phyloP scores from a whole-genome alignment of 2,888 invertebrate genomes.

The Drosophila siamana region DNA sequence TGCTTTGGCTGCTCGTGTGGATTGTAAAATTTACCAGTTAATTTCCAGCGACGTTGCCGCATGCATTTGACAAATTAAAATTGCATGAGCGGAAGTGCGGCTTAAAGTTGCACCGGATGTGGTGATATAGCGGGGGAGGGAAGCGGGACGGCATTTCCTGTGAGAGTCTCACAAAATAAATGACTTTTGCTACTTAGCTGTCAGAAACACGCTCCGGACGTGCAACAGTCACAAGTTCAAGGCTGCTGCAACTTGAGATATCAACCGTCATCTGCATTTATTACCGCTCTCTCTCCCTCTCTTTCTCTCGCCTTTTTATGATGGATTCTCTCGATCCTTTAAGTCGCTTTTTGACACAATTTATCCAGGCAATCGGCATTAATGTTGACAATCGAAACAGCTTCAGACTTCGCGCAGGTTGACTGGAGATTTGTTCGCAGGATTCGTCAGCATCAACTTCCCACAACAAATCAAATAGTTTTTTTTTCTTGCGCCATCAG shows the following conservation, averaged over 20 bases:
- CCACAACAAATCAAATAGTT: too few relatives aligned
- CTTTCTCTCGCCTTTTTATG: constrained; percentile 18
- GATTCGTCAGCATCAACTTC: constrained; percentile 51
- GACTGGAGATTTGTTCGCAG: constrained; percentile 8
- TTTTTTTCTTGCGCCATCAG: not conserved
- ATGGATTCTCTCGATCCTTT: constrained; percentile 10
- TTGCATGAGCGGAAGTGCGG: constrained; percentile 80
- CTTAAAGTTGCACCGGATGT: constrained; percentile 74
- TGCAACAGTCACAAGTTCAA: constrained; percentile 55
- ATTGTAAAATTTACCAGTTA: constrained; percentile 81
- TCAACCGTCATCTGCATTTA: constrained; percentile 37
- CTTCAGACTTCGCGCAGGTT: not conserved
- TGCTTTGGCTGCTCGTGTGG: constrained; percentile 50
- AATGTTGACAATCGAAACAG: constrained; percentile 30
- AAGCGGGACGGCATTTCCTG: constrained; percentile 55
- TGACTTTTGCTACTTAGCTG: constrained; percentile 51
- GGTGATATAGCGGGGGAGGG: too few relatives aligned
- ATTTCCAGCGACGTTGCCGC: constrained; percentile 64
- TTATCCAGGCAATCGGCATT: constrained; percentile 44
- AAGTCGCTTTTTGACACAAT: constrained; percentile 52
- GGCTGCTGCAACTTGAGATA: constrained; percentile 51
- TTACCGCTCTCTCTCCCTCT: constrained; percentile 5
- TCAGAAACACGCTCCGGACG: not conserved
- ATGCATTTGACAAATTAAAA: constrained; percentile 80
- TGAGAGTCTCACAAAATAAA: constrained; percentile 50